Percentiles rank a stretch among this genome's conserved stretches.
These are phyloP conservation scores for Echeneis naucrates DNA, from an alignment of 2,797 vertebrate species.

Conservation along the genomic window DNA sequence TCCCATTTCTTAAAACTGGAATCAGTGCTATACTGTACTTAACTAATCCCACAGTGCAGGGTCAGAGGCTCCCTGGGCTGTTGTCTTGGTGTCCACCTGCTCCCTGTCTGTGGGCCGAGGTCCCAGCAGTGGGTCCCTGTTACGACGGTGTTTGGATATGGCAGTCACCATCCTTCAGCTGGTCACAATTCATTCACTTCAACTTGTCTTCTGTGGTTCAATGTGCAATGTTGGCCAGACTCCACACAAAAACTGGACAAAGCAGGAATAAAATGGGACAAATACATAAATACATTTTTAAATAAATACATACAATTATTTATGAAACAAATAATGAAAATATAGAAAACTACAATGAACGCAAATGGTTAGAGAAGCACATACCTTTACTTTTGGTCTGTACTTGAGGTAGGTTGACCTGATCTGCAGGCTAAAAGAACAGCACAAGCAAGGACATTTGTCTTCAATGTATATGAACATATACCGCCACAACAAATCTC, in stretches of 20 bases:
- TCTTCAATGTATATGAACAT: not conserved
- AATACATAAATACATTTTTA: not conserved
- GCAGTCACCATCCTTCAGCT: conserved; percentile 62
- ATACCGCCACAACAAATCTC: not conserved
- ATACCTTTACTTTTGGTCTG: conserved; percentile 95
- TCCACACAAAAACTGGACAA: conserved; percentile 91
- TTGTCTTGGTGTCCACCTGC: conserved; percentile 32
- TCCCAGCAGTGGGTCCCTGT: conserved; percentile 56
- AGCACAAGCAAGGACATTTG: not conserved
- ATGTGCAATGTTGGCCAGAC: conserved; percentile 94
- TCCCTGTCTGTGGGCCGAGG: conserved; percentile 42
- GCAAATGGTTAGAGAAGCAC: conserved; percentile 1
- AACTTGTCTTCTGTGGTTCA: conserved; percentile 90
- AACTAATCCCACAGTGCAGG: conserved; percentile 60
- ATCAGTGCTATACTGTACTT: conserved; percentile 69
- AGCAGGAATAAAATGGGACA: not conserved
- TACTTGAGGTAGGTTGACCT: conserved; percentile 95
- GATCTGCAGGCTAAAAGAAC: conserved; percentile 90
- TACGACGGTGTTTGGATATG: conserved; percentile 51
- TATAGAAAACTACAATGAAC: too few relatives aligned
- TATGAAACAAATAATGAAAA: too few relatives aligned
- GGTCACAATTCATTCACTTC: conserved; percentile 65
- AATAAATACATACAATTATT: too few relatives aligned
- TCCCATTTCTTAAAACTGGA: conserved; percentile 52
- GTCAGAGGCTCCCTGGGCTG: conserved; percentile 39